Evolutionary conservation across 1,140 invertebrate species (phyloP), one percentile per base, ranked within the genome.

Genomic region (Ceratina japonica): DNA sequence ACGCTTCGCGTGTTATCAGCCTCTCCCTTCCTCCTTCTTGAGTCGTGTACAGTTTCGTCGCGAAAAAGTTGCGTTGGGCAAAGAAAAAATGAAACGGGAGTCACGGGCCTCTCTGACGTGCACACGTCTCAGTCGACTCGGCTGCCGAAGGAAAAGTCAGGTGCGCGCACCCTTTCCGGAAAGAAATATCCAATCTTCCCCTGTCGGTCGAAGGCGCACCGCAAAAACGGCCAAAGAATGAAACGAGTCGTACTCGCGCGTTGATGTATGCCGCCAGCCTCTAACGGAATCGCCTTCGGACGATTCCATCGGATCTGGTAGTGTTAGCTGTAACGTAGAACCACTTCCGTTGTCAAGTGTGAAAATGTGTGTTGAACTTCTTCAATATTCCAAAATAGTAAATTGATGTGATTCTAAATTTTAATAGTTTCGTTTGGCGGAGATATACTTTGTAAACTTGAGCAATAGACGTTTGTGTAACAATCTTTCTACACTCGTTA

Each of bases 111-210:
- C 56, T 62, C 56, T 54, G 59, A 72, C 27, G 65, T 54, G 52
- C 62, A 61, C 61, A 70, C 71, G 74, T 74, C 59, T 44, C 58
- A 71, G 44, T 72, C 22, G 49, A 31, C 18, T 66, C 51, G 73
- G 16, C 44, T 59, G 58, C 59, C 64, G 79, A 52, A 15, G 82
- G 70, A 79, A 81, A 85, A 81, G 74, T 54, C 82, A 70, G 72
- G 58, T 63, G 70, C 20, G 44, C 77, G 63, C 52, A 3, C 59
- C 71, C 61, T 71, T 61, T 64, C 66, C 72, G 59, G 58, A 37
- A 73, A 76, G 80, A 86, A 86, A 79, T 86, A 86, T 86, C 84
- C 84, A 86, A 86, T 86, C 83, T 86, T 81, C 83, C 78, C 59
- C 83, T 82, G 84, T 86, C 84, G 84, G 83, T 86, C 84, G 83